phyloP scores from a whole-genome alignment of 2,113 vertebrate species.

The Rhipidura dahli region DNA sequence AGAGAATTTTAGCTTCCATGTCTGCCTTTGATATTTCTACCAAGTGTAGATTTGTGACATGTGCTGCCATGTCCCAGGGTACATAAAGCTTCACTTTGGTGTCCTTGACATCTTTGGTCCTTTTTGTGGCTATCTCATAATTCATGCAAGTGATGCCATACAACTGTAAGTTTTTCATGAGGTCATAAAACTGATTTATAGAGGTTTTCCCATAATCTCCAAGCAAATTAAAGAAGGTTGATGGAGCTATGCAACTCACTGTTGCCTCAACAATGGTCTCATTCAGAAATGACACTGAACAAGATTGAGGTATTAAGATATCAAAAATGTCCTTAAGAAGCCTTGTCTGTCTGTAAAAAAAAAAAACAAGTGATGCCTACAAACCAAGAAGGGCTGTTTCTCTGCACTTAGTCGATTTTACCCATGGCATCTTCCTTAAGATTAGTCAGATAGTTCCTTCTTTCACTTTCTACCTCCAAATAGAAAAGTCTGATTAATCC shows the following conservation, averaged over 20 bases:
- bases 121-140: slow-evolving; percentile 56
- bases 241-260: slow-evolving; percentile 53
- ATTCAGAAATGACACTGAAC: slow-evolving; percentile 60
- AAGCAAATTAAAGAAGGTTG: slow-evolving; percentile 66
- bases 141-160: slow-evolving; percentile 61
- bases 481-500: not conserved
- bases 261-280: slow-evolving; percentile 55
- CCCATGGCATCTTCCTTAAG: not conserved
- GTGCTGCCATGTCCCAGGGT: not conserved
- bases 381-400: not conserved
- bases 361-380: not conserved
- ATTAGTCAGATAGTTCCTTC: not conserved
- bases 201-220: slow-evolving; percentile 64
- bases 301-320: slow-evolving; percentile 56
- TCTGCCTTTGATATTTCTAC: not conserved
- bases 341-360: slow-evolving; percentile 21
- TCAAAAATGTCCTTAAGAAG: slow-evolving; percentile 46
- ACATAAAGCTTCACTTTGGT: slow-evolving; percentile 18
- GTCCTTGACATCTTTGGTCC: slow-evolving; percentile 62
- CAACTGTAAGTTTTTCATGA: slow-evolving; percentile 60
- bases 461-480: not conserved
- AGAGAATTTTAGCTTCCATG: not conserved
- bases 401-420: not conserved
- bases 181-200: slow-evolving; percentile 63
- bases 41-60: slow-evolving; percentile 10